These are phyloP conservation scores for Psylliodes chrysocephalus DNA, from an alignment of 2,888 invertebrate species.

Conservation along the genomic window DNA sequence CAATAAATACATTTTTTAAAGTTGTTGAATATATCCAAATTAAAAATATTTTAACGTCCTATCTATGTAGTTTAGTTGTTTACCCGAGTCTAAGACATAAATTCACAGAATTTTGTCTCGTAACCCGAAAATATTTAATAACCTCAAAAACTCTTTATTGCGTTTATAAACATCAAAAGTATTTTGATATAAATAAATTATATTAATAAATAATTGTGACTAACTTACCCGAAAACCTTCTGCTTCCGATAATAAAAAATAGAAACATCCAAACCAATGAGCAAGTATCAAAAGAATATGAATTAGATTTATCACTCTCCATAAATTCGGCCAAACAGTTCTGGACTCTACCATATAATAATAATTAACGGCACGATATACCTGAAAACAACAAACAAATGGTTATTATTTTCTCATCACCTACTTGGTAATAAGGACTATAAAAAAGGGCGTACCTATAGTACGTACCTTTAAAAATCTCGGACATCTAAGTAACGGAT, in stretches of 20 bases:
- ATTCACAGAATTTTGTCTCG: no score
- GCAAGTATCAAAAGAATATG: conserved; percentile 94
- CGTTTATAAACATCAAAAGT: no score
- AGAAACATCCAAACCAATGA: conserved; percentile 98
- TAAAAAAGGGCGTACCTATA: not conserved
- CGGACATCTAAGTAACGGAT: conserved; percentile 89
- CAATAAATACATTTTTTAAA: no score
- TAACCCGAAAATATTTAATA: no score
- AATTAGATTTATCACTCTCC: conserved; percentile 94
- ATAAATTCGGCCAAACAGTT: conserved; percentile 95
- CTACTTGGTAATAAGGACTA: not conserved
- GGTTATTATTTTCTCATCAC: no score
- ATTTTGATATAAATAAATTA: no score
- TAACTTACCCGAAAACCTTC: conserved; percentile 84
- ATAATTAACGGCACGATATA: conserved; percentile 90
- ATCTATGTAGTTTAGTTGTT: no score
- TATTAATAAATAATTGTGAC: no score
- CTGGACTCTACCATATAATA: conserved; percentile 97
- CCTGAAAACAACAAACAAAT: conserved; percentile 65
- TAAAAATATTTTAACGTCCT: no score
- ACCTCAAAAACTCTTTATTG: no score
- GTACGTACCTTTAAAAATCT: conserved; percentile 82
- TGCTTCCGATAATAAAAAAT: conserved; percentile 91
- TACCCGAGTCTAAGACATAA: no score
- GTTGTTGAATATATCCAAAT: no score